Evolutionary conservation across 2,888 invertebrate species (phyloP).

Genomic region (Rhingia rostrata): DNA sequence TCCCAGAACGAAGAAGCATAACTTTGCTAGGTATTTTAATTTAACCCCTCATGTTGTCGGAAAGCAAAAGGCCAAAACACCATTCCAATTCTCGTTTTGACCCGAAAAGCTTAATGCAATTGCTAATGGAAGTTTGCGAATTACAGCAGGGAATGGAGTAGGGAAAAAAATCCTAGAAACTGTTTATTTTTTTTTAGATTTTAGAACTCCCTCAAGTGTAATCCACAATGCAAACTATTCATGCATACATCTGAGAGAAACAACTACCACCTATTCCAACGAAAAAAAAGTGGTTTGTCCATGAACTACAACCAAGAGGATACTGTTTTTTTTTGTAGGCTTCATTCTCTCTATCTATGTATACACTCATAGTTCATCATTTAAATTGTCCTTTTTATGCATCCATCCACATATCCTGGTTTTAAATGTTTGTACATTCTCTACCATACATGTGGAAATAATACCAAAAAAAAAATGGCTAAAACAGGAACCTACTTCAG

Average conservation of each 20-base stretch:
- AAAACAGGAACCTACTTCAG: not conserved
- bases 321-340: too few species aligned
- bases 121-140: not conserved
- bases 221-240: not conserved
- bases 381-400: conserved; percentile 11
- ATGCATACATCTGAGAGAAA: not conserved
- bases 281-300: not conserved
- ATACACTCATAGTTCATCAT: not conserved
- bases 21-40: too few species aligned
- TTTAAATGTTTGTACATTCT: not conserved
- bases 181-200: too few species aligned
- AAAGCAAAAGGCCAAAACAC: too few species aligned
- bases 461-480: not conserved
- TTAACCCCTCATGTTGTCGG: too few species aligned
- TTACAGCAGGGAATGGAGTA: too few species aligned
- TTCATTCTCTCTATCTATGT: not conserved
- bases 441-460: not conserved
- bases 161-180: too few species aligned
- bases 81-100: not conserved
- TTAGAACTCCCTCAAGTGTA: not conserved
- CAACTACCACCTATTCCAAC: not conserved
- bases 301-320: not conserved
- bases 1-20: too few species aligned
- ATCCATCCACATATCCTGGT: conserved; percentile 10
- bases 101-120: not conserved